Evolutionary conservation across 2,797 vertebrate species (phyloP), one percentile per base, ranked within the genome.

Genomic region (Falco berigora): DNA sequence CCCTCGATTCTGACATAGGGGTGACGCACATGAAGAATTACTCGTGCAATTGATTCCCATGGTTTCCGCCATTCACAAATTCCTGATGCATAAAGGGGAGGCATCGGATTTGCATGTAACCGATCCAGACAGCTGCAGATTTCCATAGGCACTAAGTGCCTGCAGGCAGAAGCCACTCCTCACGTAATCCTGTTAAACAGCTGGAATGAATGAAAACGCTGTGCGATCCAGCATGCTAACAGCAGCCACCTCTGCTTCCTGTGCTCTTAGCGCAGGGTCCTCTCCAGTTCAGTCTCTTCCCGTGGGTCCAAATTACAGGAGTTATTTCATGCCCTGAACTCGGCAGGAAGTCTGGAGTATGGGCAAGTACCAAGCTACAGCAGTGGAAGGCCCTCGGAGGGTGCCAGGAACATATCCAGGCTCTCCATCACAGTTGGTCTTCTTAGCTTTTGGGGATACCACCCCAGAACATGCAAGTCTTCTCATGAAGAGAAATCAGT

Each of bases 71-170:
- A 91, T 78, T 94, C 81, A 80, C 50, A 62, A 95, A 94, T 94
- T 90, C 89, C 79, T 55, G 18, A 2, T 3, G 30, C 72, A 19
- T 69, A 58, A 79, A 89, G 55, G 22, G 50, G 42, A 96, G 90
- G 79, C 20, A 53, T 62, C 3, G 5, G 85, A 94, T 96, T 94
- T 88, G 78, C 89, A 94, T 4, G 2, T 84, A 91, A 97, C 74
- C 2, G 59, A 93, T 85, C 28, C 69, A 74, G 92, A 94, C 96
- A 96, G 96, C 96, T 97, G 96, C 94, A 78, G 78, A 86, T 55
- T 88, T 94, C 91, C 85, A 64, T 68, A 86, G 58, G 82, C 92
- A 91, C 85, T 68, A 56, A 92, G 50, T 17, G 85, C 81, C 84
- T 72, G 75, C 75, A 77, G 85, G 91, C 85, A 94, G 78, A 83